A percentile compares a stretch with the other conserved stretches of the same genome.
phyloP scores from a whole-genome alignment of 2,113 vertebrate species.

The Oryzias melastigma region DNA sequence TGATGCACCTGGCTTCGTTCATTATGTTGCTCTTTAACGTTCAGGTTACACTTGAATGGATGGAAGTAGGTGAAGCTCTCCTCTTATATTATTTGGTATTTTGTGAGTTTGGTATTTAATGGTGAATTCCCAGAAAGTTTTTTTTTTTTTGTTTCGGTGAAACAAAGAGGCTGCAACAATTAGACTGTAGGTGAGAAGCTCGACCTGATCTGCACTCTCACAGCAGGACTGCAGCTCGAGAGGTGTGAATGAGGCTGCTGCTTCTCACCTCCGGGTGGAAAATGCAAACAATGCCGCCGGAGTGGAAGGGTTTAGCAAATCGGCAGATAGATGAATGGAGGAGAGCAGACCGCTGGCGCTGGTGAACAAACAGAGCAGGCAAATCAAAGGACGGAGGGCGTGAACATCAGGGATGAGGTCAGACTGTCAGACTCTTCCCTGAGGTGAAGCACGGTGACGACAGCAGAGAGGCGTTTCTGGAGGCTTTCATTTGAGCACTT shows the following conservation, averaged over 20 bases:
- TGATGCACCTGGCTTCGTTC: no score
- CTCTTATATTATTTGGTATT: no score
- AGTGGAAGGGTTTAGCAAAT: constrained; percentile 58
- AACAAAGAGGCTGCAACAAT: not conserved
- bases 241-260: constrained; percentile 38
- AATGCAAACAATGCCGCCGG: constrained; percentile 56
- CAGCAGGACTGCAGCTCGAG: not conserved
- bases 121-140: no score
- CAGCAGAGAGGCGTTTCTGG: not conserved
- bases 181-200: constrained; percentile 43
- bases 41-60: no score
- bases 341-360: constrained; percentile 69
- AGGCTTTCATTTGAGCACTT: not conserved
- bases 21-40: no score
- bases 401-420: constrained; percentile 47
- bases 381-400: constrained; percentile 61
- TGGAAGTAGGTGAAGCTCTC: no score
- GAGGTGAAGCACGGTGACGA: constrained; percentile 14
- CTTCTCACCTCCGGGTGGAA: constrained; percentile 61
- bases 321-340: constrained; percentile 62
- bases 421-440: constrained; percentile 35
- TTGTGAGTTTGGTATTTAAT: no score
- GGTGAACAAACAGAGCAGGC: constrained; percentile 71
- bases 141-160: not conserved
- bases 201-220: constrained; percentile 20